Evolutionary conservation across 2,797 vertebrate genomes (phyloP).

Genomic region (Chaunax sp.): DNA sequence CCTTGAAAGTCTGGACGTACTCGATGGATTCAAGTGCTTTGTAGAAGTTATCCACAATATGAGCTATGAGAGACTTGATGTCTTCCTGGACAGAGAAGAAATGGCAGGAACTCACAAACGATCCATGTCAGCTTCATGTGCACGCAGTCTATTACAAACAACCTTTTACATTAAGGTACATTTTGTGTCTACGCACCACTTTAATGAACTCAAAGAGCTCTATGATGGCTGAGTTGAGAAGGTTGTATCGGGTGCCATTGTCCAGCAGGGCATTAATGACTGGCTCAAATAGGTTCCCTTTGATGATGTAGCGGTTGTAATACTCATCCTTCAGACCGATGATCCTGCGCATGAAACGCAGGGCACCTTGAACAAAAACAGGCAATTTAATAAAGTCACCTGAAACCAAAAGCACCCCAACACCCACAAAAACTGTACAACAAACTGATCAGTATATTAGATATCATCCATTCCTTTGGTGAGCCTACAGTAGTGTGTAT

Average conservation of each 20-base stretch:
- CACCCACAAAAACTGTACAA: too few relatives aligned
- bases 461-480: too few relatives aligned
- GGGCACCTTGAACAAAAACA: conserved; percentile 85
- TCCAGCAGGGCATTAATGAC: conserved; percentile 98
- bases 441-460: too few relatives aligned
- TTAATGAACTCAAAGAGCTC: conserved; percentile 99
- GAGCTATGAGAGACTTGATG: conserved; percentile 96
- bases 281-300: conserved; percentile 98
- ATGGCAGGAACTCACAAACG: not conserved
- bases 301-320: conserved; percentile 98
- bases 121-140: not conserved
- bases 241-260: conserved; percentile 98
- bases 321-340: conserved; percentile 99
- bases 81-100: conserved; percentile 88
- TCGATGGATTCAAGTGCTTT: conserved; percentile 98
- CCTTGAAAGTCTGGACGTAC: conserved; percentile 99
- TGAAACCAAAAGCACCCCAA: too few relatives aligned
- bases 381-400: not conserved
- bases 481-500: too few relatives aligned
- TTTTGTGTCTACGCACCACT: conserved; percentile 87
- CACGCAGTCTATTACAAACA: not conserved
- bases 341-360: conserved; percentile 98
- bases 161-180: not conserved
- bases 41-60: conserved; percentile 99
- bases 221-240: conserved; percentile 97